Base-by-base conservation (phyloP, 2,113 vertebrate genomes). In the Taxidea taxus region DNA sequence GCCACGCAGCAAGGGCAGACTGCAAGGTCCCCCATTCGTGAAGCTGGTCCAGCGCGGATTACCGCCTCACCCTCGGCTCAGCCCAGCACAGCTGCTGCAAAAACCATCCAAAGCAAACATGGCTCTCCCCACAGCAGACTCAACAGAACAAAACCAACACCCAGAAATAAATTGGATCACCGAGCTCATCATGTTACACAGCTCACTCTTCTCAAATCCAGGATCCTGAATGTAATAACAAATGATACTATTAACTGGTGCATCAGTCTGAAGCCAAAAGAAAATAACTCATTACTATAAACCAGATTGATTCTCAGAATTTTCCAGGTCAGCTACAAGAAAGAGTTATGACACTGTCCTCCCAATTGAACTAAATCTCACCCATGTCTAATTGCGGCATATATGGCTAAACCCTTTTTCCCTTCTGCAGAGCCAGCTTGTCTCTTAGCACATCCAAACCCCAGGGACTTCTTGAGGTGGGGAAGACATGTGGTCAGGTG, bases 111-210 rank as follows among this genome's bases (percentile, higher is more conserved):
- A 97, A 93, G 95, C 96, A 97, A 97, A 98, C 95, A 97, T 0
- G 1, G 82, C 87, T 77, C 72, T 94, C 88, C 72, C 66, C 7
- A 0, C 77, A 83, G 97, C 96, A 98, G 97, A 98, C 97, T 96
- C 97, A 95, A 97, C 97, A 98, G 95, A 95, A 75, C 91, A 95
- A 91, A 97, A 95, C 78, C 97, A 95, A 98, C 96, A 97, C 95
- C 97, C 97, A 97, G 91, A 97, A 96, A 97, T 97, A 92, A 97
- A 96, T 96, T 90, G 83, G 93, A 93, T 94, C 10, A 0, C 72
- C 20, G 8, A 72, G 44, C 77, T 97, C 89, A 80, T 95, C 78
- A 4, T 51, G 44, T 97, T 94, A 64, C 96, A 80, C 82, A 91
- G 96, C 54, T 94, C 96, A 56, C 93, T 97, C 80, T 96, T 90